phyloP scores from a whole-genome alignment of 2,888 invertebrate genomes.

The Nephrotoma guestfalica region DNA sequence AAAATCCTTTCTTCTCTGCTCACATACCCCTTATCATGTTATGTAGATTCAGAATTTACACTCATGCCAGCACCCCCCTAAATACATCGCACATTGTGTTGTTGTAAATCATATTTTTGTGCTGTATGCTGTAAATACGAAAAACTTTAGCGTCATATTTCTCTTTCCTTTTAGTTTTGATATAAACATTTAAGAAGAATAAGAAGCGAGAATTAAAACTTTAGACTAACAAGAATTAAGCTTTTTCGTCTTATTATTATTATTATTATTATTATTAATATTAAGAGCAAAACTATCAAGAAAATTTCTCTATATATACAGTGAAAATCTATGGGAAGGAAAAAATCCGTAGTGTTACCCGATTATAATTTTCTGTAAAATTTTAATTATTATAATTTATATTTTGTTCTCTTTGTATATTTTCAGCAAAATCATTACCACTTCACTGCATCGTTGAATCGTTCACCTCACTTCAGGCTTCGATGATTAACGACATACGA shows the following conservation, averaged over 20 bases:
- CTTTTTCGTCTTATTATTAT: background rate
- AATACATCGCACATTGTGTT: background rate
- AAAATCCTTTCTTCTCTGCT: background rate
- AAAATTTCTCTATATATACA: background rate
- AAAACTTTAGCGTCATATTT: background rate
- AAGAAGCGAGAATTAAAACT: conserved; percentile 3
- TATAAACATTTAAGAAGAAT: background rate
- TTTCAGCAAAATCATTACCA: conserved; percentile 65
- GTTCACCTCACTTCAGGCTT: conserved; percentile 51
- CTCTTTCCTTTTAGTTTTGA: background rate
- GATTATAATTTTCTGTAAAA: background rate
- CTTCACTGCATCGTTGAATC: conserved; percentile 93
- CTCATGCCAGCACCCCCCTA: background rate
- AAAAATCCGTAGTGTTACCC: background rate
- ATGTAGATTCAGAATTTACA: background rate
- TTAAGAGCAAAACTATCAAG: background rate
- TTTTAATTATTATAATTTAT: background rate
- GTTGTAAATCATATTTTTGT: background rate
- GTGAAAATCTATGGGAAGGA: background rate
- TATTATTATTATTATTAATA: background rate
- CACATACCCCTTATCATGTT: background rate
- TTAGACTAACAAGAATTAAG: conserved; percentile 5
- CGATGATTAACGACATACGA: conserved; percentile 36
- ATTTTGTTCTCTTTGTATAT: background rate
- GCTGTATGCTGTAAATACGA: background rate